A percentile compares a stretch with the other conserved stretches of the same genome.
Conservation (phyloP, 2,797 vertebrate species). For the Squalus acanthias region DNA sequence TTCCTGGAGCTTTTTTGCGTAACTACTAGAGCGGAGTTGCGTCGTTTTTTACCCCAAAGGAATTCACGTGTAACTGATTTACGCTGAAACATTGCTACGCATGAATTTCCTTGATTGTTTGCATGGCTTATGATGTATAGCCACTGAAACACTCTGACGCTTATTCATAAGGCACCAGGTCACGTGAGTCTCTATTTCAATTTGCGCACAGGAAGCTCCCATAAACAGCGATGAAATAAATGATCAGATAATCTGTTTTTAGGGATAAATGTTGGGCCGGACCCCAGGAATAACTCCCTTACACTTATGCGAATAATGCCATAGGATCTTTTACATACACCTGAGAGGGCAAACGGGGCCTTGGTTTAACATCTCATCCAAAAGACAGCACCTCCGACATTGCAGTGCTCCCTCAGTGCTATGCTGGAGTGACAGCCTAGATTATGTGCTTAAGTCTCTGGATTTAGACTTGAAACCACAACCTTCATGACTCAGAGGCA, state of each 20-base stretch:
- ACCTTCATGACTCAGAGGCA: not conserved
- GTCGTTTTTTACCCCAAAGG: not conserved
- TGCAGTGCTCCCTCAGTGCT: too few species aligned
- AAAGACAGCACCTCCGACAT: too few species aligned
- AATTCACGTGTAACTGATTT: not conserved
- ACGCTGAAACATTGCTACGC: not conserved
- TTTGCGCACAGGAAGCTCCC: not conserved
- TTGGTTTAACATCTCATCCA: too few species aligned
- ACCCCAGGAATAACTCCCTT: too few species aligned
- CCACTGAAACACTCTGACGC: not conserved
- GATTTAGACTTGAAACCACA: not conserved
- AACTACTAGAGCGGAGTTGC: not conserved
- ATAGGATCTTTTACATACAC: too few species aligned
- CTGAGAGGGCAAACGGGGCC: too few species aligned
- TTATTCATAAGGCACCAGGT: too few species aligned
- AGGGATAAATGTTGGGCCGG: not conserved
- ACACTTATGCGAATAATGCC: too few species aligned
- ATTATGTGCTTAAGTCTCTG: not conserved
- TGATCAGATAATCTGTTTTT: too few species aligned
- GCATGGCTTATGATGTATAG: not conserved
- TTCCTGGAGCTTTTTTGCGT: not conserved
- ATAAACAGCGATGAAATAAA: not conserved
- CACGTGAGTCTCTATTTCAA: not conserved
- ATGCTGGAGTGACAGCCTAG: not conserved
- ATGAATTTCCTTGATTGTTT: not conserved